Base-by-base conservation (phyloP, 2,888 invertebrate species). In the Platyscelio sp. region DNA sequence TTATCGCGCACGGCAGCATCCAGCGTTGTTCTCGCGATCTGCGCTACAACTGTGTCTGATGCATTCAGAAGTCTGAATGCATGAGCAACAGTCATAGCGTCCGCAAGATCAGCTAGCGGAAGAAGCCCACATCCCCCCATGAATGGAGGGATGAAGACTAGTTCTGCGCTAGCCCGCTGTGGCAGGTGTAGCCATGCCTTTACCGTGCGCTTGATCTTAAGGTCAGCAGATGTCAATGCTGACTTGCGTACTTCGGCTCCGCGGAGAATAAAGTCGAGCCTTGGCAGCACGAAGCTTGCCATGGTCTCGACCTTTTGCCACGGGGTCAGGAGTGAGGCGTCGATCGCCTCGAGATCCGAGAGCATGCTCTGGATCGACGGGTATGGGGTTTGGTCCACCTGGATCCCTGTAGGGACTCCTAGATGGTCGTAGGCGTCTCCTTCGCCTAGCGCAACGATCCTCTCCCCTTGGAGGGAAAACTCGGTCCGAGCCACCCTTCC, bases 151-250 rank as follows among this genome's bases (percentile, higher is more conserved):
- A 91, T 60, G 79, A 80, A 89, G 3, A 92, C 84, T 0, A 90
- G 2, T 71, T 92, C 92, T 6, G 90, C 84, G 56, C 90, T 91
- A 3, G 91, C 91, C 1, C 92, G 58, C 74, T 90, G 90, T 1
- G 92, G 91, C 1, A 93, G 89, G 75, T 89, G 78, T 29, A 92
- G 54, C 91, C 91, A 92, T 0, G n/a, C 7, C 49, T 92, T 91
- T 0, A 83, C 87, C 5, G 70, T 13, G 43, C 56, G 83, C 56
- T 89, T 90, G 15, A 91, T 61, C 0, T 38, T 26, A 5, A 74
- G 85, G 78, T 92, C 92, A 15, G 88, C 87, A 18, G 38, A 49
- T 6, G 29, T 84, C 6, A 92, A 74, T 0, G 86, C 74, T 1
- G 60, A 79, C 33, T 91, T 91, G 24, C 84, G 70, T 1, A 91